Evolutionary conservation across 2,113 vertebrate genomes (phyloP), one percentile per base, ranked within the genome.

Genomic region (Urocitellus parryii): DNA sequence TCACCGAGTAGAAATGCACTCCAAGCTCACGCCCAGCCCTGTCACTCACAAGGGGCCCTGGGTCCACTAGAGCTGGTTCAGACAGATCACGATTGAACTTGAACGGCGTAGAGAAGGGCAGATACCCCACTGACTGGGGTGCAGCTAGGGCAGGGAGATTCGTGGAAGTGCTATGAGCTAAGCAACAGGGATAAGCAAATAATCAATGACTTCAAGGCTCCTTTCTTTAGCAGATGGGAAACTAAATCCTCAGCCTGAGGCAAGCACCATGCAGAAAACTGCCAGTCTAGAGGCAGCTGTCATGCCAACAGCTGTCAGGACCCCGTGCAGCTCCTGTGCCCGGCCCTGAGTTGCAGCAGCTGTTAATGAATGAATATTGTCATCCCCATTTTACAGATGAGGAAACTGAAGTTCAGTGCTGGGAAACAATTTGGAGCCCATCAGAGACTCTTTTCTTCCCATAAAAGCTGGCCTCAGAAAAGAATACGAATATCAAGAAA

Each of bases 71-170:
- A 18, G 27, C 7, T 18, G 34, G 37, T 27, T 58, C 48, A 14
- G 13, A 74, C 48, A 18, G 24, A n/a, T 37, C 81, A 7, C 45
- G 56, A 80, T 68, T 68, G 24, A 34, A 12, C 51, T 14, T 25
- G 25, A 76, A 48, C 25, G 24, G 4, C 0, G 1, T 0, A 25
- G 53, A 58, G 74, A 51, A 1, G n/a, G 7, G 20, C 13, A 3
- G 32, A 37, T 3, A 2, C 2, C 25, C 48, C 27, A n/a, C 9
- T 14, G 7, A 5, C 8, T 5, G 8, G 63, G 72, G 37, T 17
- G 4, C 27, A 67, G 65, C 63, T 37, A 37, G 37, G 56, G 56
- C 7, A 13, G n/a, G 48, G 32, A 48, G 34, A 22, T 12, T 4
- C 29, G n/a, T 45, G 8, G 48, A n/a, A 51, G 8, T 8, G 9